phyloP scores from a whole-genome alignment of 2,113 vertebrate species.

The Cavia aperea region DNA sequence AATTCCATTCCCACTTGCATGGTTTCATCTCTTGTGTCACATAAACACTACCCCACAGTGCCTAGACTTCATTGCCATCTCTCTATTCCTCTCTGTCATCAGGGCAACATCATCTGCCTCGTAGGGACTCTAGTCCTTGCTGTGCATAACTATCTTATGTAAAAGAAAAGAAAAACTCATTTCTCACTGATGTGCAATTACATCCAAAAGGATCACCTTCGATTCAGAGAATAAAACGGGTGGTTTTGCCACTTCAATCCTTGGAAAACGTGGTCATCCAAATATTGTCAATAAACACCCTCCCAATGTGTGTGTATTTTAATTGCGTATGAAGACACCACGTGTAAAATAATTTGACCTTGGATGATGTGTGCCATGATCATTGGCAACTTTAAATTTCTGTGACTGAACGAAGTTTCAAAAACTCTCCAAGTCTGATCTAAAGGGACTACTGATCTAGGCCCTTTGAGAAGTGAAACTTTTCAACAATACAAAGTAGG shows the following conservation, averaged over 20 bases:
- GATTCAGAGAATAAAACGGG: neutral
- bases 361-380: neutral
- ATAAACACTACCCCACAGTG: neutral
- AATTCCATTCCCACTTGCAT: neutral
- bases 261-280: neutral
- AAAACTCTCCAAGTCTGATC: conserved; percentile 60
- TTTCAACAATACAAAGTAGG: conserved; percentile 66
- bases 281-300: neutral
- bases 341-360: conserved; percentile 12
- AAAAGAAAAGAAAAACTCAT: neutral
- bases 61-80: neutral
- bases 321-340: neutral
- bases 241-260: neutral
- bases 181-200: neutral
- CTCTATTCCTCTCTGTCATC: neutral
- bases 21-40: neutral
- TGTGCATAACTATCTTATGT: neutral
- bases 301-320: neutral
- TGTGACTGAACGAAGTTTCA: conserved; percentile 57
- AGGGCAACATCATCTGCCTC: neutral
- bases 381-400: conserved; percentile 43
- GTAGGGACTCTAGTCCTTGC: neutral
- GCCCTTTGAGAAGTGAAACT: conserved; percentile 67
- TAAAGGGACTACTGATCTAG: conserved; percentile 63
- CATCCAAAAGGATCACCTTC: neutral